Evolutionary conservation across 2,888 invertebrate species (phyloP).

Genomic region (Bibio marci): DNA sequence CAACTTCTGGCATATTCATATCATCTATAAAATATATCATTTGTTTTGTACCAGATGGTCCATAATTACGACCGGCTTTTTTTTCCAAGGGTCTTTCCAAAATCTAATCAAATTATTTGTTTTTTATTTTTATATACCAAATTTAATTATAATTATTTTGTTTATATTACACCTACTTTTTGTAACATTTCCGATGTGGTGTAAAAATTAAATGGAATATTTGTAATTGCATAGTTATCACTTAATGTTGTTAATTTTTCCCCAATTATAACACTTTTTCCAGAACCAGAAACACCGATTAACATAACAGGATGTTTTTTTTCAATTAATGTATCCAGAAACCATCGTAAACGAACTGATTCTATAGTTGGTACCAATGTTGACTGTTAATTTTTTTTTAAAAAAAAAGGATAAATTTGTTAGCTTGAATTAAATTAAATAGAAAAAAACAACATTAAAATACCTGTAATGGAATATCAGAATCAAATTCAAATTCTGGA

Average conservation of each 20-base stretch:
- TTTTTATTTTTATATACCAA: too few species aligned
- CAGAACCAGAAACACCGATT: slow-evolving; percentile 77
- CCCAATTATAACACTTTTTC: slow-evolving; percentile 78
- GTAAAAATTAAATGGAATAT: slow-evolving; percentile 86
- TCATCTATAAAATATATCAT: slow-evolving; percentile 92
- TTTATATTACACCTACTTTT: slow-evolving; percentile 33
- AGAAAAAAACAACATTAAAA: background rate
- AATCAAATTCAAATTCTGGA: slow-evolving; percentile 58
- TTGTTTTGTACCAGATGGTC: slow-evolving; percentile 76
- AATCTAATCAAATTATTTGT: background rate
- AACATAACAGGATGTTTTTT: slow-evolving; percentile 76
- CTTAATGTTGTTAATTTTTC: slow-evolving; percentile 51
- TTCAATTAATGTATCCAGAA: slow-evolving; percentile 67
- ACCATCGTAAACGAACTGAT: slow-evolving; percentile 72
- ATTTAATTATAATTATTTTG: background rate
- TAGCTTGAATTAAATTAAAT: background rate
- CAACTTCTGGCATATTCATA: slow-evolving; percentile 95
- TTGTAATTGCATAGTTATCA: slow-evolving; percentile 59
- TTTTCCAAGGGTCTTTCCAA: slow-evolving; percentile 88
- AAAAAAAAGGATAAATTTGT: background rate
- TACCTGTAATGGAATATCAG: slow-evolving; percentile 75
- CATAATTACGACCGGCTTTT: slow-evolving; percentile 85
- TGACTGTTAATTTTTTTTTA: slow-evolving; percentile 33
- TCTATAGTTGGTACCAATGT: slow-evolving; percentile 77
- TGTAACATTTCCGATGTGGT: slow-evolving; percentile 85